A percentile compares a stretch with the other conserved stretches of the same genome.
Evolutionary conservation across 2,888 invertebrate species (phyloP).

Genomic region (Deroplatys truncata): DNA sequence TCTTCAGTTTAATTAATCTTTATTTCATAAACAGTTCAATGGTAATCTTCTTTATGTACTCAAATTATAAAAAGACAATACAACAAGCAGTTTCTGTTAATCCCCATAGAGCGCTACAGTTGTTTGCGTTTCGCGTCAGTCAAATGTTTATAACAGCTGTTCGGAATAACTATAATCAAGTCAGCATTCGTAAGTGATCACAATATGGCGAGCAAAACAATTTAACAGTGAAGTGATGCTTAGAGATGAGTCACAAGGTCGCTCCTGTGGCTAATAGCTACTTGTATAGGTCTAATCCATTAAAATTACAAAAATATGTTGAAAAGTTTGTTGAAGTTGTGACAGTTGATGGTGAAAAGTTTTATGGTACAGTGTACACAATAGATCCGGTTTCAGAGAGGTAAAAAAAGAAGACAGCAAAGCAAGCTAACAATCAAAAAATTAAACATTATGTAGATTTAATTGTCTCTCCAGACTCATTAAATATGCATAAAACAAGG

Average conservation of each 20-base stretch:
- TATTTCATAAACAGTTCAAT: no score
- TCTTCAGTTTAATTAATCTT: no score
- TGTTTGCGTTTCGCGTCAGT: background rate
- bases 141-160: background rate
- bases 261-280: background rate
- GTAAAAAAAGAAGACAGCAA: background rate
- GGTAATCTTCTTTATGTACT: no score
- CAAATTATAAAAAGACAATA: no score
- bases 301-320: slow-evolving; percentile 9
- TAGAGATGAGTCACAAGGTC: slow-evolving; percentile 7
- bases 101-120: background rate
- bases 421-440: background rate
- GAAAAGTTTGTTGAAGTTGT: slow-evolving; percentile 16
- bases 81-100: background rate
- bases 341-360: slow-evolving; percentile 11
- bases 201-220: background rate
- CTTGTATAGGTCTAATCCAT: slow-evolving; percentile 4
- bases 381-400: slow-evolving; percentile 22
- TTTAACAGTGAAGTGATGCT: background rate
- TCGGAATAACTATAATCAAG: no score
- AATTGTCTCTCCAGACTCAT: background rate
- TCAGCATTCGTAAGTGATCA: background rate
- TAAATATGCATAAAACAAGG: background rate
- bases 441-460: no score
- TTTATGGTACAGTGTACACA: slow-evolving; percentile 21